Evolutionary conservation across 2,888 invertebrate genomes (phyloP), one percentile per base, ranked within the genome.

Genomic region (Pelosia muscerda): DNA sequence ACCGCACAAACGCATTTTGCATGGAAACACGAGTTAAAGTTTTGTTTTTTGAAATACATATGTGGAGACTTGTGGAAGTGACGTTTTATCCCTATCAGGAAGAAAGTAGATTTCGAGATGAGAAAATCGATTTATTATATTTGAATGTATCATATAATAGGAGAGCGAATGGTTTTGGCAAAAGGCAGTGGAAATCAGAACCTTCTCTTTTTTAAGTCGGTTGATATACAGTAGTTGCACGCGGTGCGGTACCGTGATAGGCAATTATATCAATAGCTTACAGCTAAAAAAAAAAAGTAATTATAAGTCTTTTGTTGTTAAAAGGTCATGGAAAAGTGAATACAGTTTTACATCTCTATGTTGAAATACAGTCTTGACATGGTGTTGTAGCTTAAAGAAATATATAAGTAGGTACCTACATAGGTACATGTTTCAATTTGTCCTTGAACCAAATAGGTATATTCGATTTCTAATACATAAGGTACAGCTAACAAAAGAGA

Each of bases 1-100:
- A 53, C 34, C 58, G 54, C 58, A 54, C 53, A 58, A 67, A 67
- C 63, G 53, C 23, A 63, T 67, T 67, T 63, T 38, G 55, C 42
- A 15, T 23, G 42, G 57, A 23, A 49, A 53, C 57, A 62, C 55
- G 56, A 25, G 34, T 55, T 31, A 25, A 38, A 22, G n/a, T 23
- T 11, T 15, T 28, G 28, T 34, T 57, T 19, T 34, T 54, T 15
- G 25, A 65, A 65, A 53, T 65, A 13, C 6, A 10, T 2, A 53
- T 34, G 59, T 11, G 34, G 34, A 53, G 31, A 26, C 2, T 4
- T 15, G 9, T 13, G 53, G 49, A n/a, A 11, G 0, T 13, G 23
- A n/a, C 1, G 22, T 54, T 23, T 15, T 2, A 0, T 38, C 5
- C 15, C 5, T 5, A 38, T 19, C 38, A 15, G 42, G 42, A 42